These are phyloP conservation scores for Leuciscus idus DNA, from an alignment of 2,113 vertebrate species.

Conservation along the genomic window DNA sequence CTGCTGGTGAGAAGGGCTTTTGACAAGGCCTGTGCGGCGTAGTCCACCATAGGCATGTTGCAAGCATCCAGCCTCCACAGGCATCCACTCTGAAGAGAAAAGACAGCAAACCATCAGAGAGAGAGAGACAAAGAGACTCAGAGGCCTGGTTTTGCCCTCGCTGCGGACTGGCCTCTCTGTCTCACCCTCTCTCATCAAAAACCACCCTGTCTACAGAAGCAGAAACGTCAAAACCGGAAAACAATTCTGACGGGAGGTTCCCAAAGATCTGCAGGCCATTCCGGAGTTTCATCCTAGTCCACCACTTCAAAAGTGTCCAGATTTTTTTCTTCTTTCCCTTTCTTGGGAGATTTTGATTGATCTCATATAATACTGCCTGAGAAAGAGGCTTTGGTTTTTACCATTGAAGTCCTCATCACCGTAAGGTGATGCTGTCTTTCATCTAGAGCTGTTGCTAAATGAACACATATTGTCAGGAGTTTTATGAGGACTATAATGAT, in stretches of 20 bases:
- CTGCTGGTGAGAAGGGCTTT: slow-evolving; percentile 73
- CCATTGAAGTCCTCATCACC: slow-evolving; percentile 54
- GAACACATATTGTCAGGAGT: slow-evolving; percentile 49
- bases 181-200: slow-evolving; percentile 51
- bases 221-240: slow-evolving; percentile 54
- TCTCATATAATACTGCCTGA: slow-evolving; percentile 54
- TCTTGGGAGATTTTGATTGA: slow-evolving; percentile 53
- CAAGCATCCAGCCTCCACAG: slow-evolving; percentile 74
- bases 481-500: slow-evolving; percentile 55
- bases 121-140: slow-evolving; percentile 19
- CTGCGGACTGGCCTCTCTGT: slow-evolving; percentile 45
- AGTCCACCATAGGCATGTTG: slow-evolving; percentile 70
- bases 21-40: slow-evolving; percentile 68
- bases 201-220: slow-evolving; percentile 44
- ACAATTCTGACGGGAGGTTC: slow-evolving; percentile 47
- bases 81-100: slow-evolving; percentile 72
- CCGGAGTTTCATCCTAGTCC: slow-evolving; percentile 50
- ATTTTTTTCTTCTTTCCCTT: slow-evolving; percentile 54
- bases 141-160: slow-evolving; percentile 51
- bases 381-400: slow-evolving; percentile 55
- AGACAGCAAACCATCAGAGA: slow-evolving; percentile 44
- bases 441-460: slow-evolving; percentile 54
- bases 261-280: slow-evolving; percentile 58
- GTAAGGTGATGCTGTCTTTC: slow-evolving; percentile 53
- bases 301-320: slow-evolving; percentile 63